Base-by-base conservation (phyloP, 2,888 invertebrate species). In the Caradrina clavipalpis region DNA sequence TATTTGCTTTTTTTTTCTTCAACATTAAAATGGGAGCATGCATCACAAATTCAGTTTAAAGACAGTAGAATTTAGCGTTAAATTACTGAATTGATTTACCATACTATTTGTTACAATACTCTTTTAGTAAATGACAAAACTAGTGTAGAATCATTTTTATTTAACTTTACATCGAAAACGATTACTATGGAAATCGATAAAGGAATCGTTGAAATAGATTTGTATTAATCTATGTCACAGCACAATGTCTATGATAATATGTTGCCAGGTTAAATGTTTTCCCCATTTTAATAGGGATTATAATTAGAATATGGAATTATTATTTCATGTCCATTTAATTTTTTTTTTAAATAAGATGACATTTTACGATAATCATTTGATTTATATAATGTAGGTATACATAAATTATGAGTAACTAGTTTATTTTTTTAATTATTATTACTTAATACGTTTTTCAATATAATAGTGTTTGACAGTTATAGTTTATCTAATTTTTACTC, bases 171-270 rank as follows among this genome's bases (percentile, higher is more conserved):
- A 5, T 19, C 6, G 7, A 49, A 13, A n/a, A 50, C 11, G 2
- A 21, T 5, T 31, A 4, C 2, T 0, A 35, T 11, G 11, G 0
- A 11, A 55, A 64, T 56, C 64, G 62, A 69, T 62, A 17, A 45
- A 17, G 17, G 68, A 10, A 5, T 45, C 11, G 21, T 19, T 42
- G 17, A 42, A 26, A 64, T 21, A 26, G 4, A 51, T 22, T 42
- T 15, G 13, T 26, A 3, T 19, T 45, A 11, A 3, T 80, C 81
- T 85, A 81, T 81, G 62, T 76, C 49, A 19, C 83, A 73, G 49
- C 78, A 26, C n/a, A 17, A 66, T 67, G 78, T 83, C 80, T 86
- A 68, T 85, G 83, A 63, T 62, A 74, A 66, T 76, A 81, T 82
- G 81, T 81, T 80, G 74, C 79, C 59, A 74, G 19, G 17, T 17